Conservation (phyloP, 1,140 invertebrate genomes). For the Cyphomyrmex costatus region DNA sequence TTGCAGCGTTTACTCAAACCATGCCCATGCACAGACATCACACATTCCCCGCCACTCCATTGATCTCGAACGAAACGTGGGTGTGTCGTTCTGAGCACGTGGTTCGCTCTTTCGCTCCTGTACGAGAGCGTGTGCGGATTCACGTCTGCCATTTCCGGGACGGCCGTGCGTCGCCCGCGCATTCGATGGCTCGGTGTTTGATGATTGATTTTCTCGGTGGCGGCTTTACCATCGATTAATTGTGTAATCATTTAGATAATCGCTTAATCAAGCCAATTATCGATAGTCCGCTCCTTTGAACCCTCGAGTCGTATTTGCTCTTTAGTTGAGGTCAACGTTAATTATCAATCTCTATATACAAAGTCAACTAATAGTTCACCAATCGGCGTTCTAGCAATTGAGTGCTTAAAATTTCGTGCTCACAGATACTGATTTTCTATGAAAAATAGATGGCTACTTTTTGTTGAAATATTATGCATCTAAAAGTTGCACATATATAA, state of each 20-base stretch:
- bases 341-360: background rate
- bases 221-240: conserved; percentile 22
- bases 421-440: background rate
- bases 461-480: background rate
- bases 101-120: conserved; percentile 32
- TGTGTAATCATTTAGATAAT: conserved; percentile 54
- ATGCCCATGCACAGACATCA: conserved; percentile 4
- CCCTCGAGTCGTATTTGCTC: background rate
- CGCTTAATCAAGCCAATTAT: conserved; percentile 37
- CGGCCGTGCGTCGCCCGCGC: background rate
- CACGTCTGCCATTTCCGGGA: conserved; percentile 10
- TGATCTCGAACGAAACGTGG: conserved; percentile 69
- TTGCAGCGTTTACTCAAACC: conserved; percentile 4
- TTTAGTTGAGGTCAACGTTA: background rate
- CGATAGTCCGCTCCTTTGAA: background rate
- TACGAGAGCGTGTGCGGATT: background rate
- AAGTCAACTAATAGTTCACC: background rate
- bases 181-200: background rate
- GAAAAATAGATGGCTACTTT: background rate
- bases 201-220: conserved; percentile 38
- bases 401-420: background rate
- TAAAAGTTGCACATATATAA: background rate
- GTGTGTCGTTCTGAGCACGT: conserved; percentile 68
- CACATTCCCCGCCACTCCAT: conserved; percentile 48
- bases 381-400: background rate